Conservation (phyloP, 2,888 invertebrate genomes). For the Dascillus cervinus region DNA sequence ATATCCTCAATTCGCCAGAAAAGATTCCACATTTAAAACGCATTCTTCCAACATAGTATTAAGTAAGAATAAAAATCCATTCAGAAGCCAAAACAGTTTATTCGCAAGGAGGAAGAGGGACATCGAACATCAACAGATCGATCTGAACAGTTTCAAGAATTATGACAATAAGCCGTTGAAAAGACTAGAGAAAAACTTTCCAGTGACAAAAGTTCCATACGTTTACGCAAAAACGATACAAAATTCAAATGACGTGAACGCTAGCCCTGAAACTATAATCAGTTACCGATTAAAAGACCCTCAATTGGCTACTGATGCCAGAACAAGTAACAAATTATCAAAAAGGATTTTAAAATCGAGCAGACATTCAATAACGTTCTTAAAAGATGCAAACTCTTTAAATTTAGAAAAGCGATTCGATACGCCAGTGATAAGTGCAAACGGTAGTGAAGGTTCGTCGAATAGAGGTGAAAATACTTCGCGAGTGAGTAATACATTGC, state of each 20-base stretch:
- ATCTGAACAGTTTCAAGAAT: conserved; percentile 11
- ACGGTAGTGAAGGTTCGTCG: conserved; percentile 15
- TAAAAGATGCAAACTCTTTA: conserved; percentile 3
- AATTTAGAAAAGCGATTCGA: background rate
- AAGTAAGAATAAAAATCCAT: conserved; percentile 32
- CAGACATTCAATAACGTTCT: conserved; percentile 5
- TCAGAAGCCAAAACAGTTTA: conserved; percentile 21
- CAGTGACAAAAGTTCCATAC: no score
- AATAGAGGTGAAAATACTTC: conserved; percentile 18
- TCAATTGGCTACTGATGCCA: background rate
- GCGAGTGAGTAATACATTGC: conserved; percentile 17
- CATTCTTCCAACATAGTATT: conserved; percentile 36
- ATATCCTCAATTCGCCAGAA: conserved; percentile 13
- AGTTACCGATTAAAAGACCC: conserved; percentile 1
- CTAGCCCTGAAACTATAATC: conserved; percentile 3
- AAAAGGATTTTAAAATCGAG: conserved; percentile 8
- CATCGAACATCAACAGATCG: conserved; percentile 15
- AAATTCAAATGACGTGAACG: conserved; percentile 7
- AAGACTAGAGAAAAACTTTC: no score
- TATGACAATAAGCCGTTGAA: no score
- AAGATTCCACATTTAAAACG: conserved; percentile 31
- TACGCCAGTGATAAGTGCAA: conserved; percentile 7
- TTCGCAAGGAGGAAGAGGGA: conserved; percentile 21
- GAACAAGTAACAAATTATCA: conserved; percentile 1
- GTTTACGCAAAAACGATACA: conserved; percentile 7